Percentiles rank a stretch among this genome's conserved stretches.
These are phyloP conservation scores for Gallinago stenura DNA, from an alignment of 2,797 vertebrate species.

Conservation along the genomic window DNA sequence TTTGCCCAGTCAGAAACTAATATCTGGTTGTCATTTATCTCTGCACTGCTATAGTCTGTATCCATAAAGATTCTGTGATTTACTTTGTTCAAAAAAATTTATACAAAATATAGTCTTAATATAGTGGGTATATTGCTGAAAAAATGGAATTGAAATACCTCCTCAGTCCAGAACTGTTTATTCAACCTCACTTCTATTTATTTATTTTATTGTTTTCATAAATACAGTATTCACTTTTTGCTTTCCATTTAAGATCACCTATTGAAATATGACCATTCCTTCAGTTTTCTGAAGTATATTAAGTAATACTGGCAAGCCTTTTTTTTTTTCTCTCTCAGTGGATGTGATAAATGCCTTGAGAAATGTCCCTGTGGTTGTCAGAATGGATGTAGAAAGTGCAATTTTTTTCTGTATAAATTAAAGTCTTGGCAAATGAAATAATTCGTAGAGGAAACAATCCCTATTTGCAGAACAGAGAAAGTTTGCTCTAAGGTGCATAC, in stretches of 20 bases:
- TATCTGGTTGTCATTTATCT: neutral
- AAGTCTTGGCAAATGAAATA: neutral
- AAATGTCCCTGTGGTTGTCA: neutral
- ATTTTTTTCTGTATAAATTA: constrained; percentile 33
- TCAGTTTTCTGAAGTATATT: neutral
- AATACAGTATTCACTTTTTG: neutral
- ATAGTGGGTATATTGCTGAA: neutral
- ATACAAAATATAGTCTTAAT: neutral
- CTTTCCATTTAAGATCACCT: neutral
- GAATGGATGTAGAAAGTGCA: neutral
- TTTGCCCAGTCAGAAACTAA: neutral
- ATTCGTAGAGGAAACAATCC: neutral
- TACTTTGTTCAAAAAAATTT: constrained; percentile 3
- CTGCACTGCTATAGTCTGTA: neutral
- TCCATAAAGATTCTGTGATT: neutral
- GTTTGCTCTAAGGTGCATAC: neutral
- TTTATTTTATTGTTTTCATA: constrained; percentile 26
- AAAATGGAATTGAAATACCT: constrained; percentile 12
- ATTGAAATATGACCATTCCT: neutral
- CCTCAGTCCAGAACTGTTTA: neutral
- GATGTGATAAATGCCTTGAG: constrained; percentile 24
- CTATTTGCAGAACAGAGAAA: neutral
- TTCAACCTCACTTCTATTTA: neutral
- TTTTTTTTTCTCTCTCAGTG: neutral
- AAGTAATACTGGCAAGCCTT: neutral